Base-by-base conservation (phyloP, 2,888 invertebrate genomes). In the Heliconius cydno region DNA sequence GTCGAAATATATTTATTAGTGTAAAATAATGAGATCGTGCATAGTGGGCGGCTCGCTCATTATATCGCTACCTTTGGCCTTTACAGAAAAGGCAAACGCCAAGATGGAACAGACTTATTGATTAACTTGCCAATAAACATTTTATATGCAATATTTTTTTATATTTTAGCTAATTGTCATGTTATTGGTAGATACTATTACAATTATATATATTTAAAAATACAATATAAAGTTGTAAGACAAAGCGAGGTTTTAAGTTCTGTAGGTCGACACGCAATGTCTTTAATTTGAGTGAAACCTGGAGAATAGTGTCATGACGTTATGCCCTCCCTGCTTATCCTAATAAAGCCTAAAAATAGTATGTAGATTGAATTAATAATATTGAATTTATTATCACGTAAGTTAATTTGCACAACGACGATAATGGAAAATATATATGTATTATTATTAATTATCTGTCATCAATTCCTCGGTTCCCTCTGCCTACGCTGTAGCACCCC, bases 11-110 rank as follows among this genome's bases (percentile, higher is more conserved):
- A 78, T 80, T 76, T 78, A 79, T 60, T 41, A 70, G 46, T 78
- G 66, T 57, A 78, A 80, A 78, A 80, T 80, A 80, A 78, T 75
- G 78, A 76, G 76, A 80, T 76, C 80, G 82, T 79, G 74, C 74
- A 75, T 63, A 46, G 80, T 76, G 78, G 80, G 82, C 78, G 78
- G 76, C 34, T 60, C 74, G 77, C 68, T 76, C 74, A 79, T 82
- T 80, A 72, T 70, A 52, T 57, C 41, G 60, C 76, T 72, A 77
- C 82, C 79, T 80, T 79, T 82, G 82, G 15, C 77, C 79, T 80
- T 82, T 82, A 71, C 34, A 38, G 60, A 68, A 79, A 75, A 34
- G 30, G 52, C 63, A 57, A 60, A 22, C 25, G 34, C 57, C 38
- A 71, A 60, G 60, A 79, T 75, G 74, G 60, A 38, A 41, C 57